Evolutionary conservation across 2,797 vertebrate species (phyloP).

Genomic region (Periparus ater): DNA sequence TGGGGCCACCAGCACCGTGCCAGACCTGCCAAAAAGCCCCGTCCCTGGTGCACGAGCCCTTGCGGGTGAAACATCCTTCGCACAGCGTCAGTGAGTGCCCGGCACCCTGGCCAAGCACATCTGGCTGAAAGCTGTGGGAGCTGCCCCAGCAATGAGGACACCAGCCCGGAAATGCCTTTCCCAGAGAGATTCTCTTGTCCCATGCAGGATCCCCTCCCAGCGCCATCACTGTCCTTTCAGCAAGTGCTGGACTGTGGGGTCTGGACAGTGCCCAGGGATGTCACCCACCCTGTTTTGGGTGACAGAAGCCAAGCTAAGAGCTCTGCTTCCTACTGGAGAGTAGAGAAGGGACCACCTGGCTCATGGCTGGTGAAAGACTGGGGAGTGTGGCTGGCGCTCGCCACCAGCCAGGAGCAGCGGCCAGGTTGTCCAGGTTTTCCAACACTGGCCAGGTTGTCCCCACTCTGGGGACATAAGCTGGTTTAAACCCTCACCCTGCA

Average conservation of each 20-base stretch:
- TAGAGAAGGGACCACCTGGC: neutral
- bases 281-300: neutral
- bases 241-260: neutral
- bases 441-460: neutral
- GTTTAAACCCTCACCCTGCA: neutral
- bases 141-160: conserved; percentile 55
- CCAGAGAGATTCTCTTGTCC: neutral
- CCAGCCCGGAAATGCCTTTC: neutral
- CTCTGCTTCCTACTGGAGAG: neutral
- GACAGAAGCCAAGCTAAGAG: neutral
- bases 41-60: accelerated
- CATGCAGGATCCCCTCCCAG: neutral
- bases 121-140: conserved; percentile 63
- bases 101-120: neutral
- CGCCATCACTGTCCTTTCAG: neutral
- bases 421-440: neutral
- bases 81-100: accelerated
- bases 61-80: neutral
- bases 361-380: accelerated
- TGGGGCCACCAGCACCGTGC: accelerated
- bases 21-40: neutral
- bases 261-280: neutral
- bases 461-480: accelerated
- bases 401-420: neutral
- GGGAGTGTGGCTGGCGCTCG: accelerated